These are phyloP conservation scores for Helogale parvula DNA, from an alignment of 2,113 vertebrate genomes.

Conservation along the genomic window DNA sequence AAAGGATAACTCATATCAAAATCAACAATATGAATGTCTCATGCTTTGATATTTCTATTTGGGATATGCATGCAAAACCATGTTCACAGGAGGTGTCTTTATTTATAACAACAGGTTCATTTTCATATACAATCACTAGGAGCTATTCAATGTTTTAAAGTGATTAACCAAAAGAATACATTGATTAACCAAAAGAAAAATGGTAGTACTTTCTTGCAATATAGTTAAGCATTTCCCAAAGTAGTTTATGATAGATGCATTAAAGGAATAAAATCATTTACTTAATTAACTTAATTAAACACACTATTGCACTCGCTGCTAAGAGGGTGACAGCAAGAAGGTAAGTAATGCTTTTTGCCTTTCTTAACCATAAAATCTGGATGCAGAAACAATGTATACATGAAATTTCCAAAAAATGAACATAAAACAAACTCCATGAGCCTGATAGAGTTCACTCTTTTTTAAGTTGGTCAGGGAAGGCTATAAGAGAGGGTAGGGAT, in stretches of 20 bases:
- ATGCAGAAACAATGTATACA: background rate
- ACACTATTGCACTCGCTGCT: background rate
- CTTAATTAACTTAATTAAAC: constrained; percentile 55
- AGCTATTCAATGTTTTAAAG: background rate
- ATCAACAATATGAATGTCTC: background rate
- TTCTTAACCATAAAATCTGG: constrained; percentile 20
- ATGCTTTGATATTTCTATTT: background rate
- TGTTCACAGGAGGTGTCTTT: background rate
- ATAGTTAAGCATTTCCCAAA: constrained; percentile 29
- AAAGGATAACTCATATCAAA: background rate
- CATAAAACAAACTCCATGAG: background rate
- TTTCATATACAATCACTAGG: background rate
- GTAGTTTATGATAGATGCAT: constrained; percentile 36
- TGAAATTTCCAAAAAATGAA: background rate
- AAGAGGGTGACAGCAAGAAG: background rate
- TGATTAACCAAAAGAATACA: background rate
- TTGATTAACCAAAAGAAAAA: constrained; percentile 55
- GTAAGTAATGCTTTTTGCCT: background rate
- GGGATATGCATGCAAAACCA: background rate
- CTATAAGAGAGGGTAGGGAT: background rate
- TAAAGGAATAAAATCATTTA: constrained; percentile 28
- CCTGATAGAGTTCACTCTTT: background rate
- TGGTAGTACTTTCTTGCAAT: background rate
- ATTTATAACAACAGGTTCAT: background rate
- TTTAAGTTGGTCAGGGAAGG: background rate